phyloP scores from a whole-genome alignment of 2,113 vertebrate genomes.

The Xiphophorus couchianus region DNA sequence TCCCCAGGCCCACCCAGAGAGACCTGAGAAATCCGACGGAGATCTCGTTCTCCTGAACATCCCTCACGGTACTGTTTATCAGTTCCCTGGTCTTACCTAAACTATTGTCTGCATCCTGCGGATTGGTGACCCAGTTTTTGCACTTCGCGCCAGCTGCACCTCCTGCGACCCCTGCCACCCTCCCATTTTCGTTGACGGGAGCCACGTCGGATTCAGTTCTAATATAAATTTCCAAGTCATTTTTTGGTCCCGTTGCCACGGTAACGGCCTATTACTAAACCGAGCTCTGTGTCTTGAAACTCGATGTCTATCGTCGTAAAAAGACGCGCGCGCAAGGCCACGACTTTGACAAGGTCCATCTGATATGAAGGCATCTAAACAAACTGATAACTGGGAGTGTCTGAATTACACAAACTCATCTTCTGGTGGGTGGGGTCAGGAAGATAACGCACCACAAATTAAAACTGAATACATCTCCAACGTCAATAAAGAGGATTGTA shows the following conservation, averaged over 20 bases:
- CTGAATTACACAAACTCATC: background rate
- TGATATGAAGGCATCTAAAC: background rate
- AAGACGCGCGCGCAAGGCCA: background rate
- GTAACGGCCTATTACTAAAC: background rate
- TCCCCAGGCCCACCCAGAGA: slow-evolving; percentile 71
- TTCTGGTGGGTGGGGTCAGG: background rate
- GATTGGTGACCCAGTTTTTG: slow-evolving; percentile 4
- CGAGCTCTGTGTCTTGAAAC: background rate
- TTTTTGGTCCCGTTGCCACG: background rate
- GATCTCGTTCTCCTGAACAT: slow-evolving; percentile 36
- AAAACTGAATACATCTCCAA: background rate
- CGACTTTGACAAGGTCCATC: background rate
- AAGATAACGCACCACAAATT: background rate
- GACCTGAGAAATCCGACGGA: slow-evolving; percentile 30
- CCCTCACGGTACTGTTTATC: slow-evolving; percentile 28
- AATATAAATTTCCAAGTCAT: background rate
- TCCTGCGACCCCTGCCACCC: background rate
- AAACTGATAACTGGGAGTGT: background rate
- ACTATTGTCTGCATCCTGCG: slow-evolving; percentile 3
- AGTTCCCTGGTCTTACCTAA: slow-evolving; percentile 10
- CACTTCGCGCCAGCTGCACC: background rate
- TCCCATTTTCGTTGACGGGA: background rate
- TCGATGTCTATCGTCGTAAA: background rate
- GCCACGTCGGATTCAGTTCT: background rate
- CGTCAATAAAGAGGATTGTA: background rate